Percentiles rank a stretch among this genome's conserved stretches.
phyloP scores from a whole-genome alignment of 2,888 invertebrate genomes.

The Keiferia lycopersicella region DNA sequence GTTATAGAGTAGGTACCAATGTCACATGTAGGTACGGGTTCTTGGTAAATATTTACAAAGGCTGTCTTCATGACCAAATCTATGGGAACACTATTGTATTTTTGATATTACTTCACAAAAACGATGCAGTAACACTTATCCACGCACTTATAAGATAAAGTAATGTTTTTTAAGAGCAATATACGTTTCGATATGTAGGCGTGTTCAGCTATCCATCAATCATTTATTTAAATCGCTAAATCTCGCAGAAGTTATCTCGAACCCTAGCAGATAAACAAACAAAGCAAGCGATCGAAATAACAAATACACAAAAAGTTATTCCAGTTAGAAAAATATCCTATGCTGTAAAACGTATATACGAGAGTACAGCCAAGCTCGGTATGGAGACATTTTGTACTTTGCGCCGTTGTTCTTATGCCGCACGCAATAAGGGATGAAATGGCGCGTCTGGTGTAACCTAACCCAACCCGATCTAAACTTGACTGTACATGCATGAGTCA shows the following conservation, averaged over 20 bases:
- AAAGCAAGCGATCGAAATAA: not conserved
- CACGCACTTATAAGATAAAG: too few relatives aligned
- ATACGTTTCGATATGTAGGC: too few relatives aligned
- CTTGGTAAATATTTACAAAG: not conserved
- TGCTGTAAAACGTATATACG: slow-evolving; percentile 21
- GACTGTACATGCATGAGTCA: slow-evolving; percentile 46
- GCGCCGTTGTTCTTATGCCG: too few relatives aligned
- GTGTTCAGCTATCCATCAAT: not conserved
- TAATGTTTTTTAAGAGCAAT: too few relatives aligned
- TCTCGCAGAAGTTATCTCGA: not conserved
- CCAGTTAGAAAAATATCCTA: not conserved
- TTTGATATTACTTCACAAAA: too few relatives aligned
- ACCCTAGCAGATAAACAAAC: not conserved
- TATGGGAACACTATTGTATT: not conserved
- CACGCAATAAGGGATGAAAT: too few relatives aligned
- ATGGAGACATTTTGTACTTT: too few relatives aligned
- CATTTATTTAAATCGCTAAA: not conserved
- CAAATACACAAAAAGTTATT: not conserved
- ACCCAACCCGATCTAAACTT: too few relatives aligned
- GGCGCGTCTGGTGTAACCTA: too few relatives aligned
- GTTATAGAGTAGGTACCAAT: not conserved
- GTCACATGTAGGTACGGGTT: not conserved
- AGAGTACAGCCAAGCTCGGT: slow-evolving; percentile 1
- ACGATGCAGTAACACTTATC: too few relatives aligned
- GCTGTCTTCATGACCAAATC: not conserved